Conservation (phyloP, 2,113 vertebrate species). For the Myanophis thanlyinensis region DNA sequence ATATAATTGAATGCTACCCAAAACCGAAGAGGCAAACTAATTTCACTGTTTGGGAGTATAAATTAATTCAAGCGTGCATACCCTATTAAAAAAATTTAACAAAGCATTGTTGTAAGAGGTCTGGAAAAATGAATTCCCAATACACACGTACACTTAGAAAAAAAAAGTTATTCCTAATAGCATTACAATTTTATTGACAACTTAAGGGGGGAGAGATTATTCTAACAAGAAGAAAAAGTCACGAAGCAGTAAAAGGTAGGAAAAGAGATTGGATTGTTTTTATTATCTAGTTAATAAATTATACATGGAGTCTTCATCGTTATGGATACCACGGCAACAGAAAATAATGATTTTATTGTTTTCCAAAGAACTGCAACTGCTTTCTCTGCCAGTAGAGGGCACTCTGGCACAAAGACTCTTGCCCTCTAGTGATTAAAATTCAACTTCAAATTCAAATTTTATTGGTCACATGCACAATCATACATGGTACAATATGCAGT, state of each 20-base stretch:
- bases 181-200: neutral
- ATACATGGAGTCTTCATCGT: neutral
- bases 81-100: neutral
- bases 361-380: neutral
- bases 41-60: slow-evolving; percentile 40
- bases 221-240: neutral
- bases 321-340: too few relatives aligned
- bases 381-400: neutral
- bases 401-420: neutral
- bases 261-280: neutral
- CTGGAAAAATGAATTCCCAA: slow-evolving; percentile 7
- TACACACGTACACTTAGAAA: neutral
- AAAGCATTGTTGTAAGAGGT: neutral
- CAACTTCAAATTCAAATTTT: too few relatives aligned
- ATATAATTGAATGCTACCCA: slow-evolving; percentile 73
- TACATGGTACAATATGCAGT: too few relatives aligned
- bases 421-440: neutral
- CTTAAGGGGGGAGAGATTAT: neutral
- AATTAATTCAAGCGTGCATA: slow-evolving; percentile 37
- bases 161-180: neutral
- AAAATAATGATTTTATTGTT: neutral
- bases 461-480: too few relatives aligned
- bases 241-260: neutral
- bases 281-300: neutral
- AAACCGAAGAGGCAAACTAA: slow-evolving; percentile 67